phyloP scores from a whole-genome alignment of 2,888 invertebrate species.

The Rhabditophanes sp. region DNA sequence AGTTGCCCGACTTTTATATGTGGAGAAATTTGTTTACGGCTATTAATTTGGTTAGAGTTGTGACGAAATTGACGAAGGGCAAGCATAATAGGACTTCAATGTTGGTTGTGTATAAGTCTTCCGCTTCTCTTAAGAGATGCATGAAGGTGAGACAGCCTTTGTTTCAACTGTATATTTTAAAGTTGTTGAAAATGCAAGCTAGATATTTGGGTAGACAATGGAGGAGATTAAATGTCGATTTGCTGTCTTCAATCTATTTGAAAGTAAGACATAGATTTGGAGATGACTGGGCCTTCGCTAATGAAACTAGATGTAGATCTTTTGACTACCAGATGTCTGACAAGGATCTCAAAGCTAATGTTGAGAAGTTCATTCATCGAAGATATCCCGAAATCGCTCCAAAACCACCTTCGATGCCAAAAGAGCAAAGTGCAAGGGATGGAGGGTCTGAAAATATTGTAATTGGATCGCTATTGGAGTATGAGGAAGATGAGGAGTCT shows the following conservation, averaged over 20 bases:
- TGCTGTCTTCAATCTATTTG: slow-evolving; percentile 93
- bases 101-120: slow-evolving; percentile 97
- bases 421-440: too few species aligned
- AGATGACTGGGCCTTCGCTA: slow-evolving; percentile 99
- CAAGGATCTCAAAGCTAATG: slow-evolving; percentile 74
- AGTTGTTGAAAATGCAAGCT: slow-evolving; percentile 95
- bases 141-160: slow-evolving; percentile 58
- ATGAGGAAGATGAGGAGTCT: too few species aligned
- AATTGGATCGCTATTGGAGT: too few species aligned
- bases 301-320: slow-evolving; percentile 86
- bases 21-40: slow-evolving; percentile 97
- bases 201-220: slow-evolving; percentile 95
- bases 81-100: slow-evolving; percentile 82
- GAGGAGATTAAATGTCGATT: slow-evolving; percentile 98
- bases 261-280: slow-evolving; percentile 66
- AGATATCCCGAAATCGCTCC: too few species aligned
- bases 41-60: slow-evolving; percentile 79
- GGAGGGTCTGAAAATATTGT: too few species aligned
- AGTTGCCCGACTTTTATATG: slow-evolving; percentile 63
- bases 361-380: slow-evolving; percentile 85
- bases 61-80: slow-evolving; percentile 97
- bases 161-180: slow-evolving; percentile 92
- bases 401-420: too few species aligned
- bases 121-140: slow-evolving; percentile 87
- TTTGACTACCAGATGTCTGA: slow-evolving; percentile 97